phyloP scores from a whole-genome alignment of 2,888 invertebrate genomes.

The Pheosia gnoma region DNA sequence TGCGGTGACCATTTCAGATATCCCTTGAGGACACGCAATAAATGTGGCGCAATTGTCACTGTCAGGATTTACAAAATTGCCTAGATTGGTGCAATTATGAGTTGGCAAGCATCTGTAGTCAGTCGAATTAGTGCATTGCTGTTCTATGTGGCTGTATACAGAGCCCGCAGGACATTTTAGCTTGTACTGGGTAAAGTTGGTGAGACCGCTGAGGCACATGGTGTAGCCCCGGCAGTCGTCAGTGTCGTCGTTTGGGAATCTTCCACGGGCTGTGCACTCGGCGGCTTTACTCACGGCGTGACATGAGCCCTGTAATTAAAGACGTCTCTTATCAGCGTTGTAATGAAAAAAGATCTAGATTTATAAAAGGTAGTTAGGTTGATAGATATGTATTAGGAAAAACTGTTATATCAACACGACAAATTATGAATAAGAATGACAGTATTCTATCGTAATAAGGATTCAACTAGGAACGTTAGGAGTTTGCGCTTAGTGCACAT shows the following conservation, averaged over 20 bases:
- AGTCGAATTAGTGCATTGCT: conserved; percentile 67
- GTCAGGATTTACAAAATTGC: conserved; percentile 48
- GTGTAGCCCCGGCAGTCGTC: conserved; percentile 67
- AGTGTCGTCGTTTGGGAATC: conserved; percentile 62
- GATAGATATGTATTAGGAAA: too few species aligned
- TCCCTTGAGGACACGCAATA: conserved; percentile 59
- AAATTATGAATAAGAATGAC: too few species aligned
- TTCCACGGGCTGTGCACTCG: conserved; percentile 60
- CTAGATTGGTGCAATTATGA: conserved; percentile 54
- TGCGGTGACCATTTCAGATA: conserved; percentile 56
- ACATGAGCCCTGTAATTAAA: conserved; percentile 61
- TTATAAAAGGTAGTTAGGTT: conserved; percentile 12
- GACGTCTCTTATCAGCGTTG: conserved; percentile 30
- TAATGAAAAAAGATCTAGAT: conserved; percentile 32
- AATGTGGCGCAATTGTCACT: conserved; percentile 54
- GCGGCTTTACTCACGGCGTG: conserved; percentile 46
- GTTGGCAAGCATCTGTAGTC: conserved; percentile 60
- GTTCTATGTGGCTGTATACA: conserved; percentile 65
- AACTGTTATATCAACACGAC: too few species aligned
- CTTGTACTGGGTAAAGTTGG: conserved; percentile 59
- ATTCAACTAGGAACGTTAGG: too few species aligned
- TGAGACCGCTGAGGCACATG: conserved; percentile 60
- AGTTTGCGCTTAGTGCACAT: too few species aligned
- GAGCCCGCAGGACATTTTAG: conserved; percentile 65
- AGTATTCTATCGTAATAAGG: too few species aligned